Base-by-base conservation (phyloP, 2,113 vertebrate genomes). In the Cathartes aura region DNA sequence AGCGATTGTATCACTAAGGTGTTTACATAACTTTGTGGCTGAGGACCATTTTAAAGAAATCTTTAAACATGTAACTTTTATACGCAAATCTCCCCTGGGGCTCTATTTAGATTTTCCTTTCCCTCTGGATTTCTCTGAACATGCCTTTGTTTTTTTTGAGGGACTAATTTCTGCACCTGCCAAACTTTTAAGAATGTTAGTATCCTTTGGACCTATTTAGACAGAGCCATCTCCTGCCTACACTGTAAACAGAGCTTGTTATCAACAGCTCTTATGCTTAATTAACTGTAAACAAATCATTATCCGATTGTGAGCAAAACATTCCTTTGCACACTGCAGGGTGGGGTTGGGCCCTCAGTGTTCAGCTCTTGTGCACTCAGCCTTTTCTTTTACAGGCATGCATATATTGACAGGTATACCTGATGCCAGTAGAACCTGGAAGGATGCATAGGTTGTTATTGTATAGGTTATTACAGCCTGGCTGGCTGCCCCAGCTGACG, bases 201-300 rank as follows among this genome's bases (percentile, higher is more conserved):
- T 87, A 86, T 93, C 36, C 38, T 88, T 92, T 94, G 63, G 92
- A 87, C 76, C 72, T 81, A 87, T 74, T 92, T 78, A 96, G 80
- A 72, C 14, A 12, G 89, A 95, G 43, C 56, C 50, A 26, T 72
- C 81, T 94, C 71, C 90, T 95, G 71, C 88, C 92, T 62, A 90
- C 74, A 60, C 66, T 32, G 22, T 68, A 92, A 91, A 62, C 40
- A 95, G 72, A 38, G 43, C 66, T 82, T 82, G 73, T 82, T 94
- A 93, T 93, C 87, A 90, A 85, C 78, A 90, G 43, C 82, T 95
- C 78, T 94, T 67, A 90, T 9, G 48, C 45, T 48, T 92, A 96
- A 93, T 94, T 96, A 96, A 89, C 80, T 52, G 81, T 94, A 94
- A 93, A 89, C 83, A 90, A 95, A 64, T 91, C n/a, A 50, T 84